phyloP scores from a whole-genome alignment of 2,797 vertebrate species.

The Notoglanidium macrostoma region DNA sequence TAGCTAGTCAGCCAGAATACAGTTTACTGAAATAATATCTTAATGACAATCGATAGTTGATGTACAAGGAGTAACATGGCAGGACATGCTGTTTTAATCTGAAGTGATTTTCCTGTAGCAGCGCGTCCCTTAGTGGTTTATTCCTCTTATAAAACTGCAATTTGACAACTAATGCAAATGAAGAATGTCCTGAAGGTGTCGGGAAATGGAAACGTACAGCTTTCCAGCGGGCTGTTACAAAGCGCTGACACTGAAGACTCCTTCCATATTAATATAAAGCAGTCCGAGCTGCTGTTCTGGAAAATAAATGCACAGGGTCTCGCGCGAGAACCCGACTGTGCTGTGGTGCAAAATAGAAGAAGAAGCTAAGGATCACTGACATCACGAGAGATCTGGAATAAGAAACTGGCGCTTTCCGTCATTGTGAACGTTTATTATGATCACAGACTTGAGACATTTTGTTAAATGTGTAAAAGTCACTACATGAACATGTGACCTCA shows the following conservation, averaged over 20 bases:
- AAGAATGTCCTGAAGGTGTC: not conserved
- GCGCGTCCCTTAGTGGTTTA: not conserved
- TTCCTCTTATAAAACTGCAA: not conserved
- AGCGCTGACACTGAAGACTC: not conserved
- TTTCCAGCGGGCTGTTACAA: not conserved
- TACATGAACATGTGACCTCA: not conserved
- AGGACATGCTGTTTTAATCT: not conserved
- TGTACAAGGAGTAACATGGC: not conserved
- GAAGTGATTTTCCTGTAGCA: not conserved
- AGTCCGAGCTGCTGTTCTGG: not conserved
- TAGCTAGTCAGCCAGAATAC: not conserved
- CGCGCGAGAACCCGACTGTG: not conserved
- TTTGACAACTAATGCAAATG: no score
- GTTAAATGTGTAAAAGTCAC: not conserved
- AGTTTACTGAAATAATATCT: no score
- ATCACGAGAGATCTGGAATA: not conserved
- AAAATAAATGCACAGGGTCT: not conserved
- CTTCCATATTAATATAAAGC: not conserved
- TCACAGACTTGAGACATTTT: not conserved
- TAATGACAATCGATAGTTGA: not conserved
- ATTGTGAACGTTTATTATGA: not conserved
- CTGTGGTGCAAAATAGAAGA: not conserved
- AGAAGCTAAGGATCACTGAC: not conserved
- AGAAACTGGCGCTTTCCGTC: not conserved
- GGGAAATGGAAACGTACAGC: not conserved